Percentiles rank a stretch among this genome's conserved stretches.
phyloP scores from a whole-genome alignment of 2,113 vertebrate species.

The Saccopteryx leptura region DNA sequence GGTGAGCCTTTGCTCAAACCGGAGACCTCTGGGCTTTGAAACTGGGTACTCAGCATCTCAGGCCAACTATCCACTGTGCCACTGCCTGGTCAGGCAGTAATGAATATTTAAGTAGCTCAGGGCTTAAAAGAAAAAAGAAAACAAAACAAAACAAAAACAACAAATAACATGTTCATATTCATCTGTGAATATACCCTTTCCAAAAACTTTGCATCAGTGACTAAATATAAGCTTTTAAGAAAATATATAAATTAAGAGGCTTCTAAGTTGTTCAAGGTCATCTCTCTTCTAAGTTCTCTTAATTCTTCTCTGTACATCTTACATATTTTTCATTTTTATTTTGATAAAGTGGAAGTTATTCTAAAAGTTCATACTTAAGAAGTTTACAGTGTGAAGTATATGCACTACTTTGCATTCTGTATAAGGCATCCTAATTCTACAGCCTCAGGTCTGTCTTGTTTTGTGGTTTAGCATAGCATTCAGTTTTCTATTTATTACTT shows the following conservation, averaged over 20 bases:
- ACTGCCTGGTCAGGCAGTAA: too few species aligned
- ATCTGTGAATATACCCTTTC: neutral
- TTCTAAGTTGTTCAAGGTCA: neutral
- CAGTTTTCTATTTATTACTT: slow-evolving; percentile 91
- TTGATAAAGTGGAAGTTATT: slow-evolving; percentile 81
- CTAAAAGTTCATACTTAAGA: slow-evolving; percentile 77
- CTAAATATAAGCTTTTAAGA: slow-evolving; percentile 53
- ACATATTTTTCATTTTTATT: slow-evolving; percentile 6
- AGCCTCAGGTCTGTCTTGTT: slow-evolving; percentile 85
- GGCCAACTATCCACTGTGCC: too few species aligned
- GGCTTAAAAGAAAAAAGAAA: neutral
- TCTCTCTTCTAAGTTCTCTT: slow-evolving; percentile 1
- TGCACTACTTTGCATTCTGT: slow-evolving; percentile 54
- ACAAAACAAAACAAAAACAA: neutral
- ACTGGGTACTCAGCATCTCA: too few species aligned
- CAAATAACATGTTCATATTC: neutral
- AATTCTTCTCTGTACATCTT: neutral
- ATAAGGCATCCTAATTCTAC: slow-evolving; percentile 85
- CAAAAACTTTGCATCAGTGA: slow-evolving; percentile 38
- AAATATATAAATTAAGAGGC: slow-evolving; percentile 25
- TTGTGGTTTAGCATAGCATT: slow-evolving; percentile 86
- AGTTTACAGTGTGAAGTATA: slow-evolving; percentile 31
- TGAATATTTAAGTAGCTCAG: neutral
- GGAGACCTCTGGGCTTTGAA: too few species aligned
- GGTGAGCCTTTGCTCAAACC: too few species aligned